phyloP scores from a whole-genome alignment of 2,113 vertebrate species.

The Callorhinus ursinus region DNA sequence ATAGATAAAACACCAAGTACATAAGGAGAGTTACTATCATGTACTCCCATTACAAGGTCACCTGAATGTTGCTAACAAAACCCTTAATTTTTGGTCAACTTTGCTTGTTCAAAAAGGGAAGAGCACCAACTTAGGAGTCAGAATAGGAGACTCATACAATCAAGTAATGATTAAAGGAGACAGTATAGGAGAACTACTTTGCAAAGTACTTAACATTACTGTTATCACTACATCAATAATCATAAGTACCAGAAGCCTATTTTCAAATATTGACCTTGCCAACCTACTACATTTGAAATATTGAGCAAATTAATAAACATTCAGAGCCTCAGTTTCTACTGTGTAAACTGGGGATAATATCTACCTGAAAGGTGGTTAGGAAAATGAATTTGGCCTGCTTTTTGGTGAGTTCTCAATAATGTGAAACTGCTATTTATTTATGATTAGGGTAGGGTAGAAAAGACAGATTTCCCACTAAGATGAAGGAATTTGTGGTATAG shows the following conservation, averaged over 20 bases:
- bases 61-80: not conserved
- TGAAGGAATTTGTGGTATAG: not conserved
- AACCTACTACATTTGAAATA: not conserved
- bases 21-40: not conserved
- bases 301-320: not conserved
- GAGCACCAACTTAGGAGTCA: not conserved
- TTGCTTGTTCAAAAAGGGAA: not conserved
- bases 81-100: not conserved
- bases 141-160: not conserved
- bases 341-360: not conserved
- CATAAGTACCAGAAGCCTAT: not conserved
- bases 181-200: not conserved
- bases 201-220: not conserved
- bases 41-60: not conserved
- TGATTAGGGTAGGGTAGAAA: not conserved
- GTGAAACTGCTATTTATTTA: not conserved
- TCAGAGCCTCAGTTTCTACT: not conserved
- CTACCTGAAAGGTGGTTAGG: not conserved
- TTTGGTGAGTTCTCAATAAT: not conserved
- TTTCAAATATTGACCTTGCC: not conserved
- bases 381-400: conserved; percentile 5
- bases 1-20: not conserved
- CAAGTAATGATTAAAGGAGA: not conserved
- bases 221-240: not conserved
- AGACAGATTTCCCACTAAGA: not conserved